Percentiles rank a stretch among this genome's conserved stretches.
Evolutionary conservation across 2,113 vertebrate genomes (phyloP).

Genomic region (Oncorhynchus keta): DNA sequence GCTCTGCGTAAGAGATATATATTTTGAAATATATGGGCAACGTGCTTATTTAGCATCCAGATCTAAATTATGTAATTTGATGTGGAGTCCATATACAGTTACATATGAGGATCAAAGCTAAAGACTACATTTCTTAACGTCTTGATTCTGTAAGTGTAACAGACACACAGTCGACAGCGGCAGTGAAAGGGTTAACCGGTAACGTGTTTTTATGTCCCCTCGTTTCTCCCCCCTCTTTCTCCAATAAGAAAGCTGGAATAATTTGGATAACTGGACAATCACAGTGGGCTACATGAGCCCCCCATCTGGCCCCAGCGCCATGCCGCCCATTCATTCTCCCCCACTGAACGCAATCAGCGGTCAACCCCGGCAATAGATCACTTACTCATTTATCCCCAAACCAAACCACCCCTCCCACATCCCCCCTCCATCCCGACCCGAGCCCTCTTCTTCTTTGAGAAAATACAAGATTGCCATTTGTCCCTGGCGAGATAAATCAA

Average conservation of each 20-base stretch:
- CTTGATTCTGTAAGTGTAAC: too few species aligned
- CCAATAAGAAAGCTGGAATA: slow-evolving; percentile 34
- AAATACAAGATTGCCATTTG: slow-evolving; percentile 63
- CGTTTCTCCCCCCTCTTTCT: neutral
- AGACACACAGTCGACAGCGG: too few species aligned
- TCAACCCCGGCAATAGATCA: slow-evolving; percentile 85
- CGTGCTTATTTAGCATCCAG: too few species aligned
- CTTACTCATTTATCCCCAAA: slow-evolving; percentile 11
- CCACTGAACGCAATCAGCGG: slow-evolving; percentile 90
- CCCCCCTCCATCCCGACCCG: slow-evolving; percentile 40
- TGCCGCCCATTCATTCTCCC: slow-evolving; percentile 85
- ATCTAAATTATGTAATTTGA: too few species aligned
- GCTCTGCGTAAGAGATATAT: too few species aligned
- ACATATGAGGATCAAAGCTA: too few species aligned
- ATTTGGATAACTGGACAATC: slow-evolving; percentile 55
- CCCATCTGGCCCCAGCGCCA: slow-evolving; percentile 82
- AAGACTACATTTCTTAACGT: too few species aligned
- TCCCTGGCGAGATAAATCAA: slow-evolving; percentile 85
- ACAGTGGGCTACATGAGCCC: slow-evolving; percentile 71
- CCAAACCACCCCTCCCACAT: slow-evolving; percentile 74
- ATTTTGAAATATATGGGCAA: too few species aligned
- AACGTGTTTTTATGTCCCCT: too few species aligned
- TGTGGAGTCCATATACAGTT: too few species aligned
- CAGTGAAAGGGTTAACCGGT: too few species aligned
- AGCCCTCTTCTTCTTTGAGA: neutral